Base-by-base conservation (phyloP, 2,797 vertebrate species). In the Jordanella pulchra region DNA sequence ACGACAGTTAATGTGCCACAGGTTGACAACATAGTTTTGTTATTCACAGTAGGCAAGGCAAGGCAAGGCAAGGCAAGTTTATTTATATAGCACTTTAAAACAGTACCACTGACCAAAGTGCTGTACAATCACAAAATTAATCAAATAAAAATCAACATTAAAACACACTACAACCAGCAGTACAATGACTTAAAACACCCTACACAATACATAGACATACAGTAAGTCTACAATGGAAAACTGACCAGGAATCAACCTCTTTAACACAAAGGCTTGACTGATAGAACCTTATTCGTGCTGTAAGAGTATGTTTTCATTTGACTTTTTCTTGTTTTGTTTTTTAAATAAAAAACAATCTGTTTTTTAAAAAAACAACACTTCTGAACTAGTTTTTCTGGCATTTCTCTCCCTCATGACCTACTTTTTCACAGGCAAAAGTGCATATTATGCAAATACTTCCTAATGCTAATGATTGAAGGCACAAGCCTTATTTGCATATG, bases 391-490 rank as follows among this genome's bases (percentile, higher is more conserved):
- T 39, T 61, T 25, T 67, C 44, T 60, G 51, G 45, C 45, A 17
- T 61, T 47, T 69, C 42, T 76, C 54, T 72, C 64, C 69, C 68
- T 74, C 25, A 1, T 72, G 67, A 23, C 80, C 83, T 78, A 77
- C 80, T 84, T 85, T 75, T 77, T 63, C 75, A 84, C 45, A 21
- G 7, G 76, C 74, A 81, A 86, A 87, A 88, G 83, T 83, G 81
- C 80, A 86, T 82, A 72, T 83, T 85, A 88, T 89, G 86, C 81
- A 85, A 91, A 90, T 84, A 64, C 50, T 48, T 73, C 56, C 73
- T 83, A 84, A 89, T 88, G 83, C 81, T 89, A 89, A 90, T 88
- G 86, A 88, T 81, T 75, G 79, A 90, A 89, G 82, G 81, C 89
- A 69, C 80, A 54, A 85, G 73, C 78, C 70, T 86, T 69, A 91